Conservation (phyloP, 2,888 invertebrate genomes). For the Drosophila aldrichi region DNA sequence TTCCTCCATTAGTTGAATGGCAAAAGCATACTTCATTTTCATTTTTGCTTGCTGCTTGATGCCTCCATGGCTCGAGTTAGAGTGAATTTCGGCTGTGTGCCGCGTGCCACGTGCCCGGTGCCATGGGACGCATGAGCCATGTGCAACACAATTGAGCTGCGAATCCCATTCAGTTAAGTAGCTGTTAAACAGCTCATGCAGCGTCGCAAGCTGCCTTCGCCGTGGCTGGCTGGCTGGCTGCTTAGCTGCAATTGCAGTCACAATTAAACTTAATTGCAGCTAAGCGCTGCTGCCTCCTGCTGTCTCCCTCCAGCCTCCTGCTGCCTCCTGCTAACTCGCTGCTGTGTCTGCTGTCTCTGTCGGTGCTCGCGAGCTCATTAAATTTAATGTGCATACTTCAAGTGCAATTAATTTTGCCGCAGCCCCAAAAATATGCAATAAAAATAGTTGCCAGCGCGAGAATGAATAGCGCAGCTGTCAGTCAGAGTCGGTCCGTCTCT, state of each 20-base stretch:
- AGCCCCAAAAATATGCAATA: constrained; percentile 72
- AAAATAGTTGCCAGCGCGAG: constrained; percentile 63
- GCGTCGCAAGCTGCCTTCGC: constrained; percentile 38
- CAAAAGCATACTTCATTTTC: constrained; percentile 6
- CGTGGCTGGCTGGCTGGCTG: constrained; percentile 36
- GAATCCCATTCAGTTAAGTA: constrained; percentile 53
- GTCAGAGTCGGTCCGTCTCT: not conserved
- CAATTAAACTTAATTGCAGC: constrained; percentile 76
- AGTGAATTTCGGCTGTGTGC: not conserved
- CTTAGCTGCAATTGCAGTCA: constrained; percentile 70
- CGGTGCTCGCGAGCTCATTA: constrained; percentile 64
- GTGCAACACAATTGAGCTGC: constrained; percentile 56
- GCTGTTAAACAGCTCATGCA: constrained; percentile 68
- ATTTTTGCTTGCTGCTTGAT: not conserved
- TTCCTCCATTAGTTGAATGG: constrained; percentile 50
- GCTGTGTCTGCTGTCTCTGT: not conserved
- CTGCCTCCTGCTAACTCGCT: not conserved
- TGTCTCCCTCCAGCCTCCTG: constrained; percentile 5
- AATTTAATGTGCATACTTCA: constrained; percentile 76
- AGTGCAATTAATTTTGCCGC: constrained; percentile 72
- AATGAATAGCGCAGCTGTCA: constrained; percentile 42
- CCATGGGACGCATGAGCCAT: constrained; percentile 63
- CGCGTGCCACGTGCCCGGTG: not conserved
- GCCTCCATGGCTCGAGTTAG: not conserved
- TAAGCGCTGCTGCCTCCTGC: constrained; percentile 42